Conservation (phyloP, 2,113 vertebrate genomes). For the Carassius gibelio region DNA sequence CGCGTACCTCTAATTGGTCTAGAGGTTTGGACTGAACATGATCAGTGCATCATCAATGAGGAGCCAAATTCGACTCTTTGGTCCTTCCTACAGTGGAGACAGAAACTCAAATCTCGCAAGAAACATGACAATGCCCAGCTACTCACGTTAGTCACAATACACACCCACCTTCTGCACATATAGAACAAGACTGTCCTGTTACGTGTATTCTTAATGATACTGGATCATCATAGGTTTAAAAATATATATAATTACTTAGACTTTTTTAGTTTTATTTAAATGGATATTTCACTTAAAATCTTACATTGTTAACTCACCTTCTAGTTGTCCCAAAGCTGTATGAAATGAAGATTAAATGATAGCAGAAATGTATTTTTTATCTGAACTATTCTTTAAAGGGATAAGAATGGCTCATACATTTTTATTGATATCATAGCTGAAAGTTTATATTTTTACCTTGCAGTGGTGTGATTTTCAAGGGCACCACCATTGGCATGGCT, state of each 20-base stretch:
- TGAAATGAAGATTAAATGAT: conserved; percentile 42
- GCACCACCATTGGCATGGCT: conserved; percentile 92
- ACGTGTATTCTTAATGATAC: conserved; percentile 53
- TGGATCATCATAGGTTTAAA: conserved; percentile 59
- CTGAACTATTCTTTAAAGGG: not conserved
- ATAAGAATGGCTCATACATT: not conserved
- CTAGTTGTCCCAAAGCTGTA: not conserved
- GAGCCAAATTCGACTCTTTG: conserved; percentile 88
- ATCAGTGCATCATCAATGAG: conserved; percentile 79
- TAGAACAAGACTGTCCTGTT: no score
- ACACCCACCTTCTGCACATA: conserved; percentile 52
- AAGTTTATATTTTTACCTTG: not conserved
- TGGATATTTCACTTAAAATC: not conserved
- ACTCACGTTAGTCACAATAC: conserved; percentile 82
- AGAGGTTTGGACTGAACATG: conserved; percentile 90
- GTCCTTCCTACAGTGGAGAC: conserved; percentile 92
- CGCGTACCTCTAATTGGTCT: conserved; percentile 90
- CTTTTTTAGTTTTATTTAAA: not conserved
- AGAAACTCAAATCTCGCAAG: conserved; percentile 77
- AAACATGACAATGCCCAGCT: conserved; percentile 92
- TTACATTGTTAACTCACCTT: not conserved
- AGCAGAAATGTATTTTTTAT: not conserved
- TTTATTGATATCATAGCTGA: not conserved
- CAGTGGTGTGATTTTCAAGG: conserved; percentile 78
- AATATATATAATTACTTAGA: not conserved